Evolutionary conservation across 2,888 invertebrate species (phyloP).

Genomic region (Lepidonotus clava): DNA sequence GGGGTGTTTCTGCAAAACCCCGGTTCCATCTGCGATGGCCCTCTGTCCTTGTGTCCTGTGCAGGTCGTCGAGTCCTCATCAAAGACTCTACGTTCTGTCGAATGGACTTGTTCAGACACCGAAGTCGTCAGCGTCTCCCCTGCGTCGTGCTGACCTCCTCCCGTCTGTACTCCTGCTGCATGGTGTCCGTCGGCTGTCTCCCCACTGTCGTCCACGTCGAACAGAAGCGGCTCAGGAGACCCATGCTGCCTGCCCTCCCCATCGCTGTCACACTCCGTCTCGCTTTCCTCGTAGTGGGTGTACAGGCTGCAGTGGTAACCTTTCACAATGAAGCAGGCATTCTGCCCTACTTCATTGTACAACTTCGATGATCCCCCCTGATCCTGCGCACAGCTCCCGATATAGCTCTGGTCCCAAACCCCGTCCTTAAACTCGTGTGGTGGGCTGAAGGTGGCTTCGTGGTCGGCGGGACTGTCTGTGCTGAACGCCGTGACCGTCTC

Average conservation of each 20-base stretch:
- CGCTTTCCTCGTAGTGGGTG: slow-evolving; percentile 31
- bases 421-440: background rate
- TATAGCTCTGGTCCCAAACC: too few species aligned
- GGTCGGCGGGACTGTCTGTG: background rate
- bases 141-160: background rate
- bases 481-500: background rate
- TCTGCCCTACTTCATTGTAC: background rate
- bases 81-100: too few species aligned
- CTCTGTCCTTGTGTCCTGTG: too few species aligned
- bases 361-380: too few species aligned
- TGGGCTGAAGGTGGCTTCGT: slow-evolving; percentile 14
- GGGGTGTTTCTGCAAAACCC: too few species aligned
- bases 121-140: background rate
- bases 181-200: background rate
- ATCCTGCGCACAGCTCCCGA: too few species aligned
- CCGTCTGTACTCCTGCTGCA: background rate
- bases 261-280: background rate
- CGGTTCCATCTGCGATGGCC: too few species aligned
- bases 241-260: too few species aligned
- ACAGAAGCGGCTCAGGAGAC: too few species aligned
- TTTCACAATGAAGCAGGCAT: background rate
- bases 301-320: background rate
- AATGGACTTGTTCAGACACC: too few species aligned
- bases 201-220: background rate
- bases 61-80: too few species aligned